Percentiles rank a stretch among this genome's conserved stretches.
Conservation (phyloP, 2,888 invertebrate genomes). For the Euphydryas editha region DNA sequence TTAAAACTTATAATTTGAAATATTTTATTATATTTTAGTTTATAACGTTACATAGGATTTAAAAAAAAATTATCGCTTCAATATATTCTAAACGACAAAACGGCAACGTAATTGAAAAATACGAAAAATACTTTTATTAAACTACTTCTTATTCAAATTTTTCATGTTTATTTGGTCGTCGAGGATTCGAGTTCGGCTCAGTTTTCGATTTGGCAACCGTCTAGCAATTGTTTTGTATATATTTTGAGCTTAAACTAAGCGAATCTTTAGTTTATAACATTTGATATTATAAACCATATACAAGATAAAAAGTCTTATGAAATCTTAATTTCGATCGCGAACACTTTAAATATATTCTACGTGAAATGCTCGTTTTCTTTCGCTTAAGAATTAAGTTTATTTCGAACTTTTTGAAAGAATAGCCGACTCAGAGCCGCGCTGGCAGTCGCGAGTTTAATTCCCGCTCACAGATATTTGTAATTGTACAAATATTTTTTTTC, state of each 20-base stretch:
- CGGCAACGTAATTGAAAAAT: constrained; percentile 36
- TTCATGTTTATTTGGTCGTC: constrained; percentile 32
- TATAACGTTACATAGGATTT: too few relatives aligned
- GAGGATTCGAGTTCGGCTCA: constrained; percentile 51
- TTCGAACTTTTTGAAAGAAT: too few relatives aligned
- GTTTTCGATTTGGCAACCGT: constrained; percentile 74
- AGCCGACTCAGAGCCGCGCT: too few relatives aligned
- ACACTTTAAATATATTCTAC: constrained; percentile 9
- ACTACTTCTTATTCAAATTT: constrained; percentile 41
- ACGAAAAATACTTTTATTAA: constrained; percentile 38
- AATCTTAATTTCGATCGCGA: constrained; percentile 12
- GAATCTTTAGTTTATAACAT: constrained; percentile 17
- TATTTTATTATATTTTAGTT: too few relatives aligned
- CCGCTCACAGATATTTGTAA: too few relatives aligned
- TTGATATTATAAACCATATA: constrained; percentile 12
- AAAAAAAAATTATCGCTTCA: too few relatives aligned
- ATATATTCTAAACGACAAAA: constrained; percentile 23
- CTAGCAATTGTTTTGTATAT: constrained; percentile 53
- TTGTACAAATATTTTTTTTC: too few relatives aligned
- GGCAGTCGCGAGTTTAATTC: too few relatives aligned
- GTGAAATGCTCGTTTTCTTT: constrained; percentile 7
- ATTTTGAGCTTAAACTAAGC: constrained; percentile 35
- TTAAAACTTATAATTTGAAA: too few relatives aligned
- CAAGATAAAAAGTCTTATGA: background rate
- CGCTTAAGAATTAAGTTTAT: background rate